Percentiles rank a stretch among this genome's conserved stretches.
These are phyloP conservation scores for Fregata magnificens DNA, from an alignment of 2,113 vertebrate species.

Conservation along the genomic window DNA sequence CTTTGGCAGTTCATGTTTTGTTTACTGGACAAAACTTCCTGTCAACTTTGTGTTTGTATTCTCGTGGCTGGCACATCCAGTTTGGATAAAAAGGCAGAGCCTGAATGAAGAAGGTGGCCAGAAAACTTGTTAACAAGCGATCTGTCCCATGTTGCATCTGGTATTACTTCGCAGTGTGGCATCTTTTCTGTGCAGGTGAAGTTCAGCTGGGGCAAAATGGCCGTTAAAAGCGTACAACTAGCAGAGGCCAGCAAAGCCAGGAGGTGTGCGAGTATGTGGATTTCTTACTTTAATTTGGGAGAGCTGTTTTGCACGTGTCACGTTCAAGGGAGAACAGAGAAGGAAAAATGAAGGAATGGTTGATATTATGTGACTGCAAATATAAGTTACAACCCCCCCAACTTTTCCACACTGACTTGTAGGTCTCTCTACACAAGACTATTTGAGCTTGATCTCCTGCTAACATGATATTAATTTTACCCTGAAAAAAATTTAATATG, in stretches of 20 bases:
- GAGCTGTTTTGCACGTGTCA: not conserved
- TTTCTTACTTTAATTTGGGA: not conserved
- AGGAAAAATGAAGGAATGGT: not conserved
- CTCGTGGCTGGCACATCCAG: not conserved
- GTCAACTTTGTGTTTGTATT: not conserved
- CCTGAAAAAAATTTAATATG: not conserved
- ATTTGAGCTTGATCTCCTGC: not conserved
- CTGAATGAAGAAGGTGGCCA: not conserved
- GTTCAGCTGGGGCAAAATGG: not conserved
- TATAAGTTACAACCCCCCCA: not conserved
- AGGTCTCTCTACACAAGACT: not conserved
- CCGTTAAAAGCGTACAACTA: not conserved
- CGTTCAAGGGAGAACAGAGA: fast-evolving
- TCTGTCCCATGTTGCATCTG: not conserved
- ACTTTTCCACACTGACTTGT: not conserved
- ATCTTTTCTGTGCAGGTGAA: not conserved
- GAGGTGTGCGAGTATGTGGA: not conserved
- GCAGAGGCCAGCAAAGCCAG: not conserved
- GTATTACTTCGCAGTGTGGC: not conserved
- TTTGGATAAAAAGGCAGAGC: not conserved
- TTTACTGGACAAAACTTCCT: not conserved
- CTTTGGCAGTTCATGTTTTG: not conserved
- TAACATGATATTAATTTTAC: not conserved
- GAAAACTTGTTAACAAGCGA: not conserved
- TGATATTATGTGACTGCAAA: not conserved